Conservation (phyloP, 2,888 invertebrate species). For the Nudaria mundana region DNA sequence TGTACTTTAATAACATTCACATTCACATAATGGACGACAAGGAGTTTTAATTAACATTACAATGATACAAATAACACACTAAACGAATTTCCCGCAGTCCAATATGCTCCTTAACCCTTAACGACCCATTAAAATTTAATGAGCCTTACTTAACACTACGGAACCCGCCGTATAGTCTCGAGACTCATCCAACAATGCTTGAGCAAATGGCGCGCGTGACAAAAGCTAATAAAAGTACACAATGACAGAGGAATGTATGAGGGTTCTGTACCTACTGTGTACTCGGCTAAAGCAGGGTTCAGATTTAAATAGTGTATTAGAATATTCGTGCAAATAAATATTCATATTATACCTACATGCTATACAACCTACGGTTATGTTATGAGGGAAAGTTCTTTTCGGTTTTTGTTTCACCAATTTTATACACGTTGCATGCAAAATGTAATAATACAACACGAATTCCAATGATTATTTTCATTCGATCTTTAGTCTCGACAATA, state of each 20-base stretch:
- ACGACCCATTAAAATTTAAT: slow-evolving; percentile 18
- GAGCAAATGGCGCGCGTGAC: slow-evolving; percentile 46
- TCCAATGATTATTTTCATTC: too few species aligned
- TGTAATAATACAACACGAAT: too few species aligned
- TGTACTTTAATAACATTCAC: too few species aligned
- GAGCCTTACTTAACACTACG: slow-evolving; percentile 10
- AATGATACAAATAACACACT: slow-evolving; percentile 1
- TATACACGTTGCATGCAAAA: neutral
- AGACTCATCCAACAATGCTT: slow-evolving; percentile 18
- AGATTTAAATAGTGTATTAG: slow-evolving; percentile 28
- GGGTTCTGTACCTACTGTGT: slow-evolving; percentile 34
- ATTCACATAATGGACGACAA: too few species aligned
- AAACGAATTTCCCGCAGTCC: slow-evolving; percentile 1
- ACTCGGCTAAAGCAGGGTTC: slow-evolving; percentile 28
- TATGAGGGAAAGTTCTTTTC: slow-evolving; percentile 1
- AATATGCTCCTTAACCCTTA: slow-evolving; percentile 3
- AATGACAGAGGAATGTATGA: slow-evolving; percentile 54
- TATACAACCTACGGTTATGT: neutral
- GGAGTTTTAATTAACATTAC: slow-evolving; percentile 1
- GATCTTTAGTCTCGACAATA: too few species aligned
- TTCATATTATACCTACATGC: slow-evolving; percentile 7
- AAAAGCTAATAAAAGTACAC: slow-evolving; percentile 47
- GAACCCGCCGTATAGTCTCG: slow-evolving; percentile 23
- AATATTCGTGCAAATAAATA: slow-evolving; percentile 23
- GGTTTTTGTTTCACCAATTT: too few species aligned